Conservation (phyloP, 1,140 invertebrate species). For the Penaeus chinensis region DNA sequence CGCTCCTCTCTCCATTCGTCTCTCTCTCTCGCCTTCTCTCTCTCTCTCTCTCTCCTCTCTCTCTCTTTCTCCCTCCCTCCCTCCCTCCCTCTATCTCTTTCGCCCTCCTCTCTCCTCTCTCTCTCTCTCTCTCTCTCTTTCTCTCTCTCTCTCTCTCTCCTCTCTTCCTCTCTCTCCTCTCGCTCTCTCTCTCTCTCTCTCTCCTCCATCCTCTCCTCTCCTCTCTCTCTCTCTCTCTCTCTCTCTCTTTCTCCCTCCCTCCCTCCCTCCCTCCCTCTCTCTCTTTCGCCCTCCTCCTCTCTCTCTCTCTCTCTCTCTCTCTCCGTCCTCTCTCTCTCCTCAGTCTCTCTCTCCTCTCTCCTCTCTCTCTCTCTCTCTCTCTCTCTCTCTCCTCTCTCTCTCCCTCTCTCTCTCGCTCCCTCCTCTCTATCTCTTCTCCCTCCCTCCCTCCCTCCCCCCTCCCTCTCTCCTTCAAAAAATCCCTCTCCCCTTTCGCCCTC, state of each 20-base stretch:
- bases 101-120: not conserved
- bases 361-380: constrained; percentile 8
- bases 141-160: not conserved
- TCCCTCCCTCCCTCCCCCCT: not conserved
- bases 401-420: constrained; percentile 1
- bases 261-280: constrained; percentile 7
- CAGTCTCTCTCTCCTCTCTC: not conserved
- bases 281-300: too few relatives aligned
- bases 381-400: too few relatives aligned
- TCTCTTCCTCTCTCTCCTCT: not conserved
- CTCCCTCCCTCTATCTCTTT: not conserved
- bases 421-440: not conserved
- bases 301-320: too few relatives aligned
- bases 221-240: not conserved
- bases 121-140: not conserved
- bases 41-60: too few relatives aligned
- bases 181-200: not conserved
- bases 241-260: not conserved
- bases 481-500: not conserved
- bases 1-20: too few relatives aligned
- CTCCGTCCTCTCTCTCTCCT: constrained; percentile 1
- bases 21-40: too few relatives aligned
- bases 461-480: not conserved
- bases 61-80: not conserved
- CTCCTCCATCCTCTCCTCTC: not conserved